Conservation (phyloP, 2,888 invertebrate species). For the Liposcelis brunnea region DNA sequence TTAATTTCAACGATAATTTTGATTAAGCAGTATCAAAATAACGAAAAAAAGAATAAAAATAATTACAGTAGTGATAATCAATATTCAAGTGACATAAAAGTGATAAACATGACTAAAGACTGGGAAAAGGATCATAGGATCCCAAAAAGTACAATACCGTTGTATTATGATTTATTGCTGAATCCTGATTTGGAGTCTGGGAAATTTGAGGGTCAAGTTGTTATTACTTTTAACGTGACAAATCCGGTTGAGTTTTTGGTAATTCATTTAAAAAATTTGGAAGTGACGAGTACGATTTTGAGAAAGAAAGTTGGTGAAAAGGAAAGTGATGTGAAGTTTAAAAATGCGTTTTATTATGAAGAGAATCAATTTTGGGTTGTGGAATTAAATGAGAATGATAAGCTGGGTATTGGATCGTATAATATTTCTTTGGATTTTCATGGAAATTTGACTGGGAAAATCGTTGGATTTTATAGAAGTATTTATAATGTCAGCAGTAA, state of each 20-base stretch:
- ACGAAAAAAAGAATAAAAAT: too few species aligned
- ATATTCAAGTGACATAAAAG: too few species aligned
- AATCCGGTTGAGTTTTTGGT: conserved; percentile 31
- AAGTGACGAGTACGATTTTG: conserved; percentile 28
- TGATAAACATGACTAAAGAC: not conserved
- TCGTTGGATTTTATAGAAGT: conserved; percentile 44
- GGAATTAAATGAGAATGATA: conserved; percentile 16
- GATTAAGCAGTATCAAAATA: not conserved
- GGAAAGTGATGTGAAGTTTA: conserved; percentile 4
- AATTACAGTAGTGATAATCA: too few species aligned
- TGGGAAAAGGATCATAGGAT: conserved; percentile 5
- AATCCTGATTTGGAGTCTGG: conserved; percentile 43
- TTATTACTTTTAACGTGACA: conserved; percentile 29
- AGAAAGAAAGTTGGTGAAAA: conserved; percentile 17
- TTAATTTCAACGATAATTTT: conserved; percentile 4
- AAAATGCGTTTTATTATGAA: conserved; percentile 13
- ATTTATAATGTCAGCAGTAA: conserved; percentile 27
- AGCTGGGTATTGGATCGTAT: conserved; percentile 24
- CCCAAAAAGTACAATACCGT: conserved; percentile 39
- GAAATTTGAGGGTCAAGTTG: conserved; percentile 36
- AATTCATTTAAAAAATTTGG: conserved; percentile 43
- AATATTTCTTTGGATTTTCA: conserved; percentile 31
- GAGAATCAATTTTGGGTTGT: conserved; percentile 17
- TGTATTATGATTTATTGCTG: conserved; percentile 47
- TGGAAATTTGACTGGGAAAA: conserved; percentile 34